Evolutionary conservation across 2,888 invertebrate genomes (phyloP), one percentile per base, ranked within the genome.

Genomic region (Trisateles emortualis): DNA sequence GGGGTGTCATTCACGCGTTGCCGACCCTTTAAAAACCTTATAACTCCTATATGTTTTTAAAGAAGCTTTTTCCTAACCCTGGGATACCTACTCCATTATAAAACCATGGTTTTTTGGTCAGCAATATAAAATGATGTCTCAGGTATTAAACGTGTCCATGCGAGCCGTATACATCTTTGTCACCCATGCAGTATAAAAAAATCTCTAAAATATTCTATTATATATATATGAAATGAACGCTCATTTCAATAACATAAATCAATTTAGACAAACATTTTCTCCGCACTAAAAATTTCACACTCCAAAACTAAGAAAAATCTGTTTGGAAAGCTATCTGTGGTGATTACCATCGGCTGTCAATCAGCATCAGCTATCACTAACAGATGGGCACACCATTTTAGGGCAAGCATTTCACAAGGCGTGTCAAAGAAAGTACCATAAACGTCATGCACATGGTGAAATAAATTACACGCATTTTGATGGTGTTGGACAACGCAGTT

Each of bases 391-490:
- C 47, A 57, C 64, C 61, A 36, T 69, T 71, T 72, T 60, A 71
- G 72, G 69, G 72, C 70, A 55, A 64, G 60, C 72, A 54, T 64
- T 72, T 62, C 66, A 64, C 57, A 55, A 71, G 64, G 50, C 56
- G 57, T 59, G 70, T 61, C 72, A 64, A 67, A 72, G 69, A 71
- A 71, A 71, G 71, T 72, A 64, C 60, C 55, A 59, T 57, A 59
- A 54, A 59, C 59, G 58, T 55, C 50, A 59, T 59, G 68, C 43
- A 50, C 39, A 54, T 26, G n/a, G 47, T 38, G 26, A 47, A 62
- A 65, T 67, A 71, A 59, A 71, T 71, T 71, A 68, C 22, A 49
- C 22, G 39, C 57, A 53, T 60, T 53, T 53, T 45, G n/a, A 64
- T 59, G 35, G 17, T 51, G 44, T 46, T 55, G 48, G 62, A 53